These are phyloP conservation scores for Porphyrio hochstetteri DNA, from an alignment of 2,113 vertebrate genomes.

Conservation along the genomic window DNA sequence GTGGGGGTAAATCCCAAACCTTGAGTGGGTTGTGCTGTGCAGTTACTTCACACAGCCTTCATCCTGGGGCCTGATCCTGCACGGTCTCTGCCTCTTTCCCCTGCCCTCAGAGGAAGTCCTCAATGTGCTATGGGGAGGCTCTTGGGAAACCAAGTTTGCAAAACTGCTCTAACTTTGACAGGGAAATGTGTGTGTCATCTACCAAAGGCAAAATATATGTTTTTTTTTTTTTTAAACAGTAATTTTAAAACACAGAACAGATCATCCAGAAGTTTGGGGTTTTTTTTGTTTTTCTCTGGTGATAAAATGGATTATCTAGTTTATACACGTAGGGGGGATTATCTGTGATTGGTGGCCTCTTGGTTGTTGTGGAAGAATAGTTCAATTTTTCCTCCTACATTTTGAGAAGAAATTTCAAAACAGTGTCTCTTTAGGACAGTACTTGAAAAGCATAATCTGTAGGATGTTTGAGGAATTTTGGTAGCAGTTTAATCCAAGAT, in stretches of 20 bases:
- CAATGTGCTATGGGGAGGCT: accelerated
- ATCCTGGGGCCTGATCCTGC: background rate
- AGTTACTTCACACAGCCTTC: background rate
- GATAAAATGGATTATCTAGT: background rate
- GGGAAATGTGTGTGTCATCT: accelerated
- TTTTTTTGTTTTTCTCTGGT: too few relatives aligned
- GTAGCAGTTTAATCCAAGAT: background rate
- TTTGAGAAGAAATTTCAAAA: background rate
- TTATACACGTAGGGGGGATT: accelerated
- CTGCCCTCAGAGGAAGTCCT: background rate
- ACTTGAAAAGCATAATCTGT: background rate
- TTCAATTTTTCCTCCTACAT: background rate
- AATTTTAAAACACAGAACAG: background rate
- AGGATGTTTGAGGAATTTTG: background rate
- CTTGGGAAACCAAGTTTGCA: background rate
- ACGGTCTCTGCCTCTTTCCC: background rate
- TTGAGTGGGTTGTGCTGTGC: accelerated
- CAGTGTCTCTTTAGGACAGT: background rate
- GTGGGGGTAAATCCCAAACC: accelerated
- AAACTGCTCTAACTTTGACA: background rate
- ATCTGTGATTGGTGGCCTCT: background rate
- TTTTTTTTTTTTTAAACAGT: background rate
- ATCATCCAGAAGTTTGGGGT: background rate
- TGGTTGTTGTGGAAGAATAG: background rate
- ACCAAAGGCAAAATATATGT: background rate